Evolutionary conservation across 2,113 vertebrate genomes (phyloP).

Genomic region (Tragelaphus imberbis): DNA sequence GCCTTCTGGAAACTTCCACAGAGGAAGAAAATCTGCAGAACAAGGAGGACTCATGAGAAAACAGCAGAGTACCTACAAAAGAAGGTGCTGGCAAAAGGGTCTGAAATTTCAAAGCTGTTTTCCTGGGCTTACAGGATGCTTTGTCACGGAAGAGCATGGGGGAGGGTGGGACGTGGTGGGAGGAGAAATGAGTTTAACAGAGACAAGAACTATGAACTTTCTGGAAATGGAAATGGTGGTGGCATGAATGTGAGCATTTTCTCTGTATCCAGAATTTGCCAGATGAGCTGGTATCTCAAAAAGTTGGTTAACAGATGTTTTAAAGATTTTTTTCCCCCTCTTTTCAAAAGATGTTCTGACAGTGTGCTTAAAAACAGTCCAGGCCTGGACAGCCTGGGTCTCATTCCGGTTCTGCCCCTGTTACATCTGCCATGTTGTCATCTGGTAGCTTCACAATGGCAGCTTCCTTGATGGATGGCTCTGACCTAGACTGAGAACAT

Average conservation of each 20-base stretch:
- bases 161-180: accelerated
- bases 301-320: not conserved
- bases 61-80: not conserved
- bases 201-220: not conserved
- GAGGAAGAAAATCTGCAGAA: not conserved
- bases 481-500: not conserved
- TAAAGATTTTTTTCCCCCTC: accelerated
- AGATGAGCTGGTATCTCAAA: not conserved
- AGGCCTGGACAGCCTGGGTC: not conserved
- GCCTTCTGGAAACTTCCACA: not conserved
- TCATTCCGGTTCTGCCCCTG: not conserved
- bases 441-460: not conserved
- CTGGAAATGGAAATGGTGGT: not conserved
- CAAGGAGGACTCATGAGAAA: not conserved
- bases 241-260: not conserved
- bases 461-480: not conserved
- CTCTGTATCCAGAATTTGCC: not conserved
- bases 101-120: not conserved
- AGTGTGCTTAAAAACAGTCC: not conserved
- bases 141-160: not conserved
- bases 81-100: not conserved
- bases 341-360: not conserved
- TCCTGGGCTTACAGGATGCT: not conserved
- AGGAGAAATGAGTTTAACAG: not conserved
- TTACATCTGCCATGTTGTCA: not conserved